Conservation (phyloP, 2,113 vertebrate species). For the Perca flavescens region DNA sequence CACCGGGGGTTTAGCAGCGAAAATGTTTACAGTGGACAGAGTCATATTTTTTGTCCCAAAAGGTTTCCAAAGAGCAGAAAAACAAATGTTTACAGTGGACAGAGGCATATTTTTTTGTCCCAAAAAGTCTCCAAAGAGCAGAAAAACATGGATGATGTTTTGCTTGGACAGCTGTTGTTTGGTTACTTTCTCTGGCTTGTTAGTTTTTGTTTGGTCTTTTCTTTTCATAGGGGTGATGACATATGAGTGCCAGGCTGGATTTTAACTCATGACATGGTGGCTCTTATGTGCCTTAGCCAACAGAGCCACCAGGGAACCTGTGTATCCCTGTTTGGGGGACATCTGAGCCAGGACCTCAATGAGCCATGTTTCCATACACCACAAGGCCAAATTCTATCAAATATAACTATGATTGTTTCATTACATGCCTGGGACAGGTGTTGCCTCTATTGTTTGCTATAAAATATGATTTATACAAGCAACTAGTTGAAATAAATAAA, state of each 20-base stretch:
- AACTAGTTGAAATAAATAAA: neutral
- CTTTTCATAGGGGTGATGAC: constrained; percentile 21
- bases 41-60: neutral
- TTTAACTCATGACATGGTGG: constrained; percentile 27
- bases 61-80: neutral
- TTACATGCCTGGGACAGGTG: neutral
- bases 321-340: constrained; percentile 15
- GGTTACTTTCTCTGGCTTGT: constrained; percentile 31
- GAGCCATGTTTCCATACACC: constrained; percentile 14
- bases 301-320: constrained; percentile 33
- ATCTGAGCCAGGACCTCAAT: constrained; percentile 18
- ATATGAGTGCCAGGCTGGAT: constrained; percentile 11
- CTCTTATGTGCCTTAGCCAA: constrained; percentile 19
- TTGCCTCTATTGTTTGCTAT: neutral
- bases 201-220: constrained; percentile 35
- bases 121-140: neutral
- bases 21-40: neutral
- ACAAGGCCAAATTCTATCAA: neutral
- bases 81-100: neutral
- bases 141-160: constrained; percentile 17
- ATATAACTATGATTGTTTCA: neutral
- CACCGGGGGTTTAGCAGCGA: constrained; percentile 9
- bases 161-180: constrained; percentile 74
- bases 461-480: neutral
- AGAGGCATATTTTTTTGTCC: neutral